Base-by-base conservation (phyloP, 1,140 invertebrate species). In the Platyscapa corneri region DNA sequence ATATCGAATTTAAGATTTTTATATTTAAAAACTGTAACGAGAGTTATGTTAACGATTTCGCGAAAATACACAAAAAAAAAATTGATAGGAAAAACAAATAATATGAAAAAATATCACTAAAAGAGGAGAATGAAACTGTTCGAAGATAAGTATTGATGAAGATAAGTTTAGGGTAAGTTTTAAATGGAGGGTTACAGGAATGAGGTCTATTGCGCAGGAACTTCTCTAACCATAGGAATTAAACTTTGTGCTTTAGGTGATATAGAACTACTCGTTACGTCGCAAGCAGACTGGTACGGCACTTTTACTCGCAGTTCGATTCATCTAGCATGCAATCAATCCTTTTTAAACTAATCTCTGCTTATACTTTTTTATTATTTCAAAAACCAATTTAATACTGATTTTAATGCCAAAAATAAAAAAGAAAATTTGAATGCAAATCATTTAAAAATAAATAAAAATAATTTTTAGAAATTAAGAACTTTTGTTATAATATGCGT, bases 101-200 rank as follows among this genome's bases (percentile, higher is more conserved):
- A n/a, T n/a, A n/a, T n/a, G n/a, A n/a, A n/a, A n/a, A n/a, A n/a
- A n/a, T n/a, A n/a, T n/a, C n/a, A n/a, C n/a, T n/a, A n/a, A n/a
- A n/a, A n/a, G n/a, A n/a, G n/a, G n/a, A n/a, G n/a, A n/a, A n/a
- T n/a, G n/a, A n/a, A n/a, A n/a, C n/a, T n/a, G n/a, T n/a, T n/a
- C n/a, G n/a, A n/a, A n/a, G n/a, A n/a, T n/a, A n/a, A n/a, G n/a
- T n/a, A n/a, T n/a, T n/a, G n/a, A 70, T 49, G 86, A 88, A 76
- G 87, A 82, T 84, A 86, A 89, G 88, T 89, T 87, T 86, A 80
- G 56, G 79, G 64, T 87, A 87, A 87, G 86, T 88, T 88, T 89
- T 60, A 67, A 76, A 76, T 72, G 27, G 84, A 18, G 12, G 76
- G 23, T 46, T 30, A n/a, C 12, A 78, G 49, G 37, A 56, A 83